Base-by-base conservation (phyloP, 2,797 vertebrate genomes). In the Cetoscarus ocellatus region DNA sequence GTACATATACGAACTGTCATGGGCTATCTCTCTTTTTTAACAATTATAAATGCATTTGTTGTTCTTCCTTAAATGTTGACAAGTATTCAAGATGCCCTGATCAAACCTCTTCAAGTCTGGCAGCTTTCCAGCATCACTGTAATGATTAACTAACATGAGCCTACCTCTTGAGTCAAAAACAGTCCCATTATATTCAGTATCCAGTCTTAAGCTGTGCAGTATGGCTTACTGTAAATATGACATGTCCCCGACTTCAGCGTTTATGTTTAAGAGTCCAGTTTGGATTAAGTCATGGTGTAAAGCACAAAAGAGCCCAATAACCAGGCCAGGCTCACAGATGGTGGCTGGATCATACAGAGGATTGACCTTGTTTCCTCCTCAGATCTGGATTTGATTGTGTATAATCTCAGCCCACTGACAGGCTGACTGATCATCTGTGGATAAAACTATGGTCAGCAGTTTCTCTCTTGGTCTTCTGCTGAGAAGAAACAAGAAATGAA, bases 321-420 rank as follows among this genome's bases (percentile, higher is more conserved):
- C 43, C 79, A 71, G 77, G 75, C 43, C 80, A 76, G 75, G 19
- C 67, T 67, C 77, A 70, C 88, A 91, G 90, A 91, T 93, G 90
- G 89, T 75, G 83, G 75, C 83, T 72, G 89, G 82, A 90, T 84
- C 78, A 70, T 61, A 70, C 68, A 58, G 73, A 73, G 88, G 88
- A 92, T 91, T 92, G 88, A 92, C 91, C 91, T 80, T 87, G 71
- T 93, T 90, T 84, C 67, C 57, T 70, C 66, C 51, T 77, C 76
- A 68, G 74, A 68, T 91, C 82, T 84, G 86, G 88, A 84, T 88
- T 87, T 91, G 85, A 90, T 83, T 82, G 67, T 77, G 67, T 65
- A 50, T 87, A 90, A 92, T 92, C 88, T 83, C 54, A 66, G 55
- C 57, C 84, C 73, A 77, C 65, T 82, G 76, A 86, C 79, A 83